Base-by-base conservation (phyloP, 2,888 invertebrate species). In the Callyntrura guangdongensis region DNA sequence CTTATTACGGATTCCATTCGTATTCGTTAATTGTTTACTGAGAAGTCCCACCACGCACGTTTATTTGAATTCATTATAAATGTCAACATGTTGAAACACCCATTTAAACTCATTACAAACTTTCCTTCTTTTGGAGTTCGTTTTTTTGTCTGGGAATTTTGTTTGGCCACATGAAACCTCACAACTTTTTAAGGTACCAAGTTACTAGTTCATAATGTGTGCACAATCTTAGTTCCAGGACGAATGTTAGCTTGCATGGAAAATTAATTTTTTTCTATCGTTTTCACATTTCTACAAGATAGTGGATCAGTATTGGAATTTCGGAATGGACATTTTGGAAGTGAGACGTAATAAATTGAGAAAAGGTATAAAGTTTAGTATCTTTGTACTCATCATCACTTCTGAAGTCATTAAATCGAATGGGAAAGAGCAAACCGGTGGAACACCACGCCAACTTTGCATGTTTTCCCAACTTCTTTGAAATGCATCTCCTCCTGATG, bases 21-120 rank as follows among this genome's bases (percentile, higher is more conserved):
- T 11, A 56, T 17, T 79, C 22, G 72, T 67, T 90, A 90, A 90
- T 90, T 69, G 89, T 67, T 90, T 90, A 85, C 89, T 59, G 1
- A 85, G 85, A 88, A 49, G 47, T 77, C 56, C 53, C 22, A 77
- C 53, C 22, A 77, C n/a, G 25, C 47, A 36, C 20, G 56, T n/a
- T 64, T 64, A 45, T 53, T 27, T 1, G 14, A 49, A 53, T 72
- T 85, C 20, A 74, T 74, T 72, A 86, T 45, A 6, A 14, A 36
- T 85, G 67, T 53, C 84, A 27, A 69, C 56, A 72, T 49, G 49
- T 27, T 25, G 4, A 36, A 74, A 25, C 22, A 64, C 47, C 5
- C 47, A 83, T 22, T 64, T 83, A 36, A 4, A 36, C 20, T 72
- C 3, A 1, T 3, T 11, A 64, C 22, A 64, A 17, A n/a, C n/a